Evolutionary conservation across 2,113 vertebrate species (phyloP).

Genomic region (Calidris pygmaea): DNA sequence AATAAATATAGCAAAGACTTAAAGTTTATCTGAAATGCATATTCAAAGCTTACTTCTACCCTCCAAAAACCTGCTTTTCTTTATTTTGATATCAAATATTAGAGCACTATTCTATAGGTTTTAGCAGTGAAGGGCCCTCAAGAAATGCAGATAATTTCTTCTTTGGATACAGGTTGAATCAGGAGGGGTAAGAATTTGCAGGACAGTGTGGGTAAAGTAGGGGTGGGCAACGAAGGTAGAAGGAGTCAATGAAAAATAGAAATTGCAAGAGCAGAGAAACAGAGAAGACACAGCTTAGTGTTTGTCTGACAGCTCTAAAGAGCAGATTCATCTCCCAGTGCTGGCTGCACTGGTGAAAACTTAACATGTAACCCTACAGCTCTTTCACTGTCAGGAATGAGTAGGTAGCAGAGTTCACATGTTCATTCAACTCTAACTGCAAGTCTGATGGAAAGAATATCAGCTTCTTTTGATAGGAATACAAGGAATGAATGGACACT

Average conservation of each 20-base stretch:
- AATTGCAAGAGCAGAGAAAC: not conserved
- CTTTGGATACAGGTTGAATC: not conserved
- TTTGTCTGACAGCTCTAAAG: not conserved
- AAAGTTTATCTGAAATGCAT: not conserved
- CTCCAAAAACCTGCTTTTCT: not conserved
- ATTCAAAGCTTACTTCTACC: not conserved
- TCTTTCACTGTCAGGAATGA: not conserved
- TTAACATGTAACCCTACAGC: not conserved
- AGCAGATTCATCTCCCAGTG: not conserved
- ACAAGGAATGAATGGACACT: not conserved
- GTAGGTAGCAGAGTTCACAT: not conserved
- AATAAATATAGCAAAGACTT: not conserved
- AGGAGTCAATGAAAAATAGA: not conserved
- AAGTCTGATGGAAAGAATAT: not conserved
- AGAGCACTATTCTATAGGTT: not conserved
- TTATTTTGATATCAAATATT: not conserved
- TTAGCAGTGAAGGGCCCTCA: not conserved
- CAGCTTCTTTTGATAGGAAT: not conserved
- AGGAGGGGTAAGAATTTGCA: not conserved
- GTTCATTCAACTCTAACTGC: not conserved
- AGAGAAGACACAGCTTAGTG: not conserved
- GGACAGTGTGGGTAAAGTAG: not conserved
- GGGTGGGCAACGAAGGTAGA: not conserved
- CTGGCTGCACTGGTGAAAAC: not conserved
- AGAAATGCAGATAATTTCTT: not conserved